A percentile compares a stretch with the other conserved stretches of the same genome.
Conservation (phyloP, 2,797 vertebrate genomes). For the Eurystomus glaucurus region DNA sequence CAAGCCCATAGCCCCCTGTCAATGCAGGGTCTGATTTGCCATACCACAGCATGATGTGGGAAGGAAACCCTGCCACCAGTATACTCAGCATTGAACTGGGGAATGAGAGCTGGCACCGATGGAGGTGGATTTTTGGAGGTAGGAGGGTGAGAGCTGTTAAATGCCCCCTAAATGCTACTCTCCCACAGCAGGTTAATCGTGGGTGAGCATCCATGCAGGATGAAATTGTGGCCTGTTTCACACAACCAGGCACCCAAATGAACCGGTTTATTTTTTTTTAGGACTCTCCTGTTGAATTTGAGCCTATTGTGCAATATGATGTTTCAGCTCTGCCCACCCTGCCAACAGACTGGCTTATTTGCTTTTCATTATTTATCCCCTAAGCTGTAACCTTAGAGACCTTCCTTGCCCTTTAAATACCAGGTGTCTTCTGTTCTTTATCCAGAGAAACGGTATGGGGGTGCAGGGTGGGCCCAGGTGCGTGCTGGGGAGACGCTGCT, state of each 20-base stretch:
- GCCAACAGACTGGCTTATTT: not conserved
- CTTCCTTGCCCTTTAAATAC: not conserved
- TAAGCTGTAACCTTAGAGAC: not conserved
- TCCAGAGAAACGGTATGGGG: fast-evolving
- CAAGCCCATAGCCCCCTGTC: fast-evolving
- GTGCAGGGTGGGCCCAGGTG: fast-evolving
- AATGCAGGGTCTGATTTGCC: fast-evolving
- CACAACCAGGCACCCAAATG: not conserved
- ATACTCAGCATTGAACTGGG: fast-evolving
- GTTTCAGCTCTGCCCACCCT: not conserved
- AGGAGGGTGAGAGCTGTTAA: not conserved
- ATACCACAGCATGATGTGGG: fast-evolving
- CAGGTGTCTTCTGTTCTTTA: not conserved
- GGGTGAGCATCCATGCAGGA: not conserved
- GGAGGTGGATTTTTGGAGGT: not conserved
- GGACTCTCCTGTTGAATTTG: not conserved
- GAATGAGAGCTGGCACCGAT: fast-evolving
- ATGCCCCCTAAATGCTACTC: fast-evolving
- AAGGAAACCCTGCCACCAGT: fast-evolving
- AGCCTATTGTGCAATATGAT: fast-evolving
- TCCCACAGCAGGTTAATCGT: fast-evolving
- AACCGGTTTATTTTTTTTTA: fast-evolving
- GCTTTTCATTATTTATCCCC: not conserved
- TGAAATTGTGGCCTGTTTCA: fast-evolving
- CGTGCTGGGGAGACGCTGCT: not conserved